These are phyloP conservation scores for Lysandra coridon DNA, from an alignment of 2,888 invertebrate genomes.

Conservation along the genomic window DNA sequence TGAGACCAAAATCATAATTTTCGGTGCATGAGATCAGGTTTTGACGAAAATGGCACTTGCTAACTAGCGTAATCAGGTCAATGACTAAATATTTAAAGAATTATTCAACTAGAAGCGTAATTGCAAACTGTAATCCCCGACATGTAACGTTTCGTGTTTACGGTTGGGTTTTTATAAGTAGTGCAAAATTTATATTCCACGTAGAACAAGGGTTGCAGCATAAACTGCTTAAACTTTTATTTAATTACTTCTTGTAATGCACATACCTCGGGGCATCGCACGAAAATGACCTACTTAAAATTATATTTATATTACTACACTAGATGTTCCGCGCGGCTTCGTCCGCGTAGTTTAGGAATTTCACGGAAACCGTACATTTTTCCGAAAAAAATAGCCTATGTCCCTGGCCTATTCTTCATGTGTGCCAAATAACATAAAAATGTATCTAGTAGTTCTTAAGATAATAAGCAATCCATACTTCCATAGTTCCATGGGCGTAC, in stretches of 20 bases:
- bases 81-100: background rate
- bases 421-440: too few relatives aligned
- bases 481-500: too few relatives aligned
- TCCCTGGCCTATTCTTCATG: too few relatives aligned
- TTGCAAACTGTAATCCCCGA: background rate
- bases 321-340: too few relatives aligned
- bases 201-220: background rate
- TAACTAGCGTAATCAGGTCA: background rate
- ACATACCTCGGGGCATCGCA: constrained; percentile 1
- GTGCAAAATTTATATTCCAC: constrained; percentile 17
- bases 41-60: too few relatives aligned
- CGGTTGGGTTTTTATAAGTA: background rate
- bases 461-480: too few relatives aligned
- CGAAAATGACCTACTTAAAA: constrained; percentile 5
- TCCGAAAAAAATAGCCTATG: too few relatives aligned
- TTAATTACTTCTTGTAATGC: constrained; percentile 17
- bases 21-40: too few relatives aligned
- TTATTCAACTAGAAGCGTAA: constrained; percentile 1
- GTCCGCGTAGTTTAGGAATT: too few relatives aligned
- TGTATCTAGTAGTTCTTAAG: too few relatives aligned
- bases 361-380: too few relatives aligned
- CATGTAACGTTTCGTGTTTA: constrained; percentile 29
- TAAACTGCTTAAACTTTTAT: constrained; percentile 4
- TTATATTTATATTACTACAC: background rate
- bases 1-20: too few relatives aligned